Conservation (phyloP, 1,140 invertebrate genomes). For the Eubasilissa regina region DNA sequence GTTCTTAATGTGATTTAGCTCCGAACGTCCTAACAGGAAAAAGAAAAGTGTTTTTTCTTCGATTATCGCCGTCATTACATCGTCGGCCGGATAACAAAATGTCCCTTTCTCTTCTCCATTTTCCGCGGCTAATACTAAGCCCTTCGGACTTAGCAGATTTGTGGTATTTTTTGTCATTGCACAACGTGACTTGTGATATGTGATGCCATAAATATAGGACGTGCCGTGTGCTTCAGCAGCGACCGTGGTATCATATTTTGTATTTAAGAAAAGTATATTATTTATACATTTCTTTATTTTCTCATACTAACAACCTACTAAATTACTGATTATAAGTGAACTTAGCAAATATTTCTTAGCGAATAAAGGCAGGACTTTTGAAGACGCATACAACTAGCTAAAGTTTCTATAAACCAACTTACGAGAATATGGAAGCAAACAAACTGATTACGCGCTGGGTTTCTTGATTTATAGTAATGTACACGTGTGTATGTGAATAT, state of each 20-base stretch:
- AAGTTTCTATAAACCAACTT: no score
- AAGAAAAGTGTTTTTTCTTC: background rate
- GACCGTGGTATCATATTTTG: constrained; percentile 6
- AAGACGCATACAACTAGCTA: no score
- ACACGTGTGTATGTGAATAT: no score
- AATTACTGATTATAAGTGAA: no score
- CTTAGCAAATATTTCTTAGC: no score
- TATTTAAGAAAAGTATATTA: background rate
- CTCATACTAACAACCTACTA: no score
- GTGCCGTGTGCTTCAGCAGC: background rate
- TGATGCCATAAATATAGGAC: constrained; percentile 1
- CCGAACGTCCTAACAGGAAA: background rate
- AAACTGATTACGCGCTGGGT: no score
- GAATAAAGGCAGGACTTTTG: no score
- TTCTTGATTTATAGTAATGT: no score
- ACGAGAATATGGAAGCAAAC: no score
- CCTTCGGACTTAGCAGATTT: constrained; percentile 18
- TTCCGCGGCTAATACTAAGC: constrained; percentile 12
- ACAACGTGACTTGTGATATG: constrained; percentile 29
- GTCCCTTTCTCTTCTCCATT: constrained; percentile 5
- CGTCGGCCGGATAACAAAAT: constrained; percentile 4
- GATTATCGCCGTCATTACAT: constrained; percentile 11
- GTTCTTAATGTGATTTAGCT: no score
- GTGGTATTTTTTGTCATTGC: constrained; percentile 27
- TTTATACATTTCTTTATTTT: no score